Evolutionary conservation across 1,140 invertebrate species (phyloP).

Genomic region (Vollenhovia emeryi): DNA sequence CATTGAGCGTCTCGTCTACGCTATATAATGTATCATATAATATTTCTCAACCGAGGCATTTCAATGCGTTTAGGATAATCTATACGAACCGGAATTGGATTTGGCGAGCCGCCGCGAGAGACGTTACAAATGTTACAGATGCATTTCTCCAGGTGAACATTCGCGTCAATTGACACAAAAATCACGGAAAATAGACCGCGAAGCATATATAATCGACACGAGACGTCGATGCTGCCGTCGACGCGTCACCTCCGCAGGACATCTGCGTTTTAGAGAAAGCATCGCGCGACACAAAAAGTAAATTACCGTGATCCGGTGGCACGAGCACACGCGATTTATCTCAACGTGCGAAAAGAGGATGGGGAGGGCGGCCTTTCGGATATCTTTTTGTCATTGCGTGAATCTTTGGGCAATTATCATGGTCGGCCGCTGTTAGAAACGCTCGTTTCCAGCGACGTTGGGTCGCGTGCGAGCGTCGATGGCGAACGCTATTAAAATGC

Average conservation of each 20-base stretch:
- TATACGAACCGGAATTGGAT: background rate
- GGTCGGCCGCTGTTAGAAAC: conserved; percentile 14
- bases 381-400: conserved; percentile 4
- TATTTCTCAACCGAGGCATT: background rate
- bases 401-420: conserved; percentile 23
- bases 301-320: conserved; percentile 67
- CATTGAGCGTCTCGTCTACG: background rate
- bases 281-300: conserved; percentile 70
- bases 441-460: conserved; percentile 12
- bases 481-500: conserved; percentile 29
- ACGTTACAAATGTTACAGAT: background rate
- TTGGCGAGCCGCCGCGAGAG: background rate
- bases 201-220: conserved; percentile 63
- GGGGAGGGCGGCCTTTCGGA: background rate
- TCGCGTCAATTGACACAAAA: conserved; percentile 35
- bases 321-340: conserved; percentile 39
- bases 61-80: background rate
- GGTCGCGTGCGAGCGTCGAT: conserved; percentile 19
- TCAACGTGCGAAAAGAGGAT: background rate
- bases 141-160: conserved; percentile 2
- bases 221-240: conserved; percentile 51
- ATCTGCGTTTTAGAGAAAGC: conserved; percentile 77
- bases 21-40: conserved; percentile 28
- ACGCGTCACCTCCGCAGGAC: conserved; percentile 59
- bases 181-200: conserved; percentile 66